Evolutionary conservation across 2,888 invertebrate genomes (phyloP).

Genomic region (Isotomurus palustris): DNA sequence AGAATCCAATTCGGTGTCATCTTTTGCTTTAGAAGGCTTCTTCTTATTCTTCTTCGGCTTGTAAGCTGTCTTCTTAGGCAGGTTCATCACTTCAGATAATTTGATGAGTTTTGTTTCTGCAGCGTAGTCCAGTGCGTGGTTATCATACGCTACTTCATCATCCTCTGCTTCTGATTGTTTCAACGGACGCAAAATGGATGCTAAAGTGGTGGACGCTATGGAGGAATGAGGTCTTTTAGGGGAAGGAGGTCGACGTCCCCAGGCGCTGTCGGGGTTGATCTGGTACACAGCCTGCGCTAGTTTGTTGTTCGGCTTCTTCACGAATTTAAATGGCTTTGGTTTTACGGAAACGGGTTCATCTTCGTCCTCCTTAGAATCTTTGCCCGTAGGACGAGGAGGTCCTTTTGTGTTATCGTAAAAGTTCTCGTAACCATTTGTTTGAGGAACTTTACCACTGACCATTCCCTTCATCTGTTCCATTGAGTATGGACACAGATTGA

Average conservation of each 20-base stretch:
- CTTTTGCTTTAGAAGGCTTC: background rate
- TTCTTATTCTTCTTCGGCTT: slow-evolving; percentile 1
- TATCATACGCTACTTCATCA: slow-evolving; percentile 5
- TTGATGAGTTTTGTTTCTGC: background rate
- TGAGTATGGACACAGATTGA: slow-evolving; percentile 29
- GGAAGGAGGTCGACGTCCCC: background rate
- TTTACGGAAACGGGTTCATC: background rate
- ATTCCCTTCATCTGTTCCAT: slow-evolving; percentile 28
- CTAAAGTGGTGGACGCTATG: background rate
- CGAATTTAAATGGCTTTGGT: background rate
- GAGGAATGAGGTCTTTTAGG: background rate
- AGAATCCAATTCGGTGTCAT: background rate
- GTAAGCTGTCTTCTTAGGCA: background rate
- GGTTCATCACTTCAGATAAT: background rate
- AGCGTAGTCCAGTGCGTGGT: background rate
- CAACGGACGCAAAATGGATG: too few species aligned
- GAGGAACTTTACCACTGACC: slow-evolving; percentile 10
- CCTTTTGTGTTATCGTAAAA: background rate
- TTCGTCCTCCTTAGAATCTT: background rate
- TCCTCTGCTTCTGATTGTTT: slow-evolving; percentile 1
- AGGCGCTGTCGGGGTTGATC: background rate
- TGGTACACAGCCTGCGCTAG: background rate
- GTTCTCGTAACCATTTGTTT: slow-evolving; percentile 14
- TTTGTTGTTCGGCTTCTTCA: too few species aligned
- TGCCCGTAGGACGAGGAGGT: background rate